Conservation (phyloP, 2,888 invertebrate genomes). For the Rhogogaster chlorosoma region DNA sequence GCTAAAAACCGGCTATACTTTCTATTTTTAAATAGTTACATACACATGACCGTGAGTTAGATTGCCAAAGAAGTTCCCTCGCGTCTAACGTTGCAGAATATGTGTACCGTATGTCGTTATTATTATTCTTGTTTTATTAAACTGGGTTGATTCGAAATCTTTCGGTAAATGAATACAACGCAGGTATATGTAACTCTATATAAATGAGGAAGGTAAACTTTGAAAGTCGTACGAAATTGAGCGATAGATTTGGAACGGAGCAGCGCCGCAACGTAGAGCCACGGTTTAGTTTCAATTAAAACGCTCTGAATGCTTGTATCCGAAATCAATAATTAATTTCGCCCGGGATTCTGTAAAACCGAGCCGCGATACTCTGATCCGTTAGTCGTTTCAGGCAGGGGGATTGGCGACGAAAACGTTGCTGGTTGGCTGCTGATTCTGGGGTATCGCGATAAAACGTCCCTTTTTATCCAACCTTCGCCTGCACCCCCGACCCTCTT, state of each 20-base stretch:
- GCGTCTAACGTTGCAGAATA: not conserved
- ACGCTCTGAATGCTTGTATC: slow-evolving; percentile 72
- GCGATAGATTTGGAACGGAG: slow-evolving; percentile 43
- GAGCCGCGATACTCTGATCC: slow-evolving; percentile 34
- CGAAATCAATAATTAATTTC: slow-evolving; percentile 77
- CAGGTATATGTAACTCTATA: not conserved
- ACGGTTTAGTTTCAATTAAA: slow-evolving; percentile 73
- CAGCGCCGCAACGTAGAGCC: slow-evolving; percentile 56
- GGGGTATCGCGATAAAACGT: slow-evolving; percentile 74
- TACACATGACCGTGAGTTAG: not conserved
- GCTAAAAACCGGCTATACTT: not conserved
- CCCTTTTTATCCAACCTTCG: slow-evolving; percentile 69
- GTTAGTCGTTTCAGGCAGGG: slow-evolving; percentile 15
- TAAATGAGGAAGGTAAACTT: not conserved
- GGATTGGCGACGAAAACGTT: slow-evolving; percentile 36
- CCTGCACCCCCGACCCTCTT: slow-evolving; percentile 56
- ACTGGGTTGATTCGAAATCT: not conserved
- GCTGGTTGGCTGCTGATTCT: slow-evolving; percentile 40
- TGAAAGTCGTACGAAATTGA: slow-evolving; percentile 10
- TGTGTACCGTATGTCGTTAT: not conserved
- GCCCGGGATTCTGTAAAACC: slow-evolving; percentile 61
- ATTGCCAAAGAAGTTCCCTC: not conserved
- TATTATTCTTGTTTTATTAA: not conserved
- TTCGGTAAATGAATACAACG: not conserved
- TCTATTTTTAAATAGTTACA: not conserved